phyloP scores from a whole-genome alignment of 2,888 invertebrate genomes.

The Lithophane socia region DNA sequence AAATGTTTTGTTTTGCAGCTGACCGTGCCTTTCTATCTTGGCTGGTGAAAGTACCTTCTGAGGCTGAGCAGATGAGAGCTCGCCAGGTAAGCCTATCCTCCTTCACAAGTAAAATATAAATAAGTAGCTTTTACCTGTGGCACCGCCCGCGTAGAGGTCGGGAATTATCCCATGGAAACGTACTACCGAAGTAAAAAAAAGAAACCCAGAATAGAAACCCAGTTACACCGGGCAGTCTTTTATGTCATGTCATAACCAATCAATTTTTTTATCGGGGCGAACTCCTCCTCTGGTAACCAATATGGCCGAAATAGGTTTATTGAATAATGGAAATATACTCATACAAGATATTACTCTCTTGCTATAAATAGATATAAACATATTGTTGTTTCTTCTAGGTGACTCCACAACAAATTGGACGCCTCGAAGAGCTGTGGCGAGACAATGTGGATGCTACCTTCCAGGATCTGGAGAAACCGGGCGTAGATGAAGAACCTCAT shows the following conservation, averaged over 20 bases:
- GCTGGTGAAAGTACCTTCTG: conserved; percentile 99
- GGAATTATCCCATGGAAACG: neutral
- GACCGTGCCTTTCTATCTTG: conserved; percentile 99
- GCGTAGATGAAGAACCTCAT: conserved; percentile 99
- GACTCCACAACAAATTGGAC: conserved; percentile 98
- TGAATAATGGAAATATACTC: conserved; percentile 3
- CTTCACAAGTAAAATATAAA: neutral
- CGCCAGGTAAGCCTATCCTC: conserved; percentile 91
- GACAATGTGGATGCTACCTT: conserved; percentile 99
- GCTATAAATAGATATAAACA: neutral
- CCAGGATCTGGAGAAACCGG: conserved; percentile 99
- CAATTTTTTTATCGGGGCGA: neutral
- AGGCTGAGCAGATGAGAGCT: conserved; percentile 98
- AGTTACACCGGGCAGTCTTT: too few relatives aligned
- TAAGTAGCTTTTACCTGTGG: neutral
- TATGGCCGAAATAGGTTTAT: neutral
- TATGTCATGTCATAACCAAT: neutral
- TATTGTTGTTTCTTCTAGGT: conserved; percentile 87
- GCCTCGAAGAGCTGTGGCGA: conserved; percentile 99
- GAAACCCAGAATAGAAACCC: too few relatives aligned
- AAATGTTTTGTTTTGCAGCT: conserved; percentile 80
- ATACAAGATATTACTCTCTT: neutral
- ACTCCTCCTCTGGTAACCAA: neutral
- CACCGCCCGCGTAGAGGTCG: neutral
- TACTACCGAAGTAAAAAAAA: neutral